Evolutionary conservation across 2,113 vertebrate genomes (phyloP), one percentile per base, ranked within the genome.

Genomic region (Pelecanus crispus): DNA sequence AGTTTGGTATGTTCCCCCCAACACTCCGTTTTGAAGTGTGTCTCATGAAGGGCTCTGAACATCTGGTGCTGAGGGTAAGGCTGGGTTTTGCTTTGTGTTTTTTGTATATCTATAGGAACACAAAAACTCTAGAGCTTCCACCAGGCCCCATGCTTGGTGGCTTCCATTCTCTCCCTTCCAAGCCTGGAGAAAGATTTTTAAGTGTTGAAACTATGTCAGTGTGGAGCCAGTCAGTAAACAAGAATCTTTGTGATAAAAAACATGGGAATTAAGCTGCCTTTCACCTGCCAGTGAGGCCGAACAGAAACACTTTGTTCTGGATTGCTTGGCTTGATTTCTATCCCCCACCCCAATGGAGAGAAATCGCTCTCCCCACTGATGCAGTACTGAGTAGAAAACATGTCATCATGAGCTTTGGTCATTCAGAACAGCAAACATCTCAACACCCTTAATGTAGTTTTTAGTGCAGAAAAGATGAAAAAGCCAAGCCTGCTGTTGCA

Each of bases 261-360:
- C 77, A 82, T n/a, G 86, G 81, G 67, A 92, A 95, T 5, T 9
- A 70, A 94, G 66, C 86, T 93, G 88, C 77, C 58, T 81, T 89
- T 88, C 75, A 96, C 92, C 94, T 95, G 93, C 61, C 79, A 82
- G 75, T 9, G 49, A 92, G 72, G 72, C 47, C 83, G 59, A 88
- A 94, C 70, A 95, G 84, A 82, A 94, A 72, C 78, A 91, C 73
- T 91, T 71, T 81, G 67, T 59, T 88, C 82, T 86, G 86, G 47
- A 71, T 34, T 70, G 82, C 72, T 71, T 91, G 84, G 91, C 73
- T 73, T 66, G 38, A 58, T 66, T 91, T 86, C 71, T 58, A 86
- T 18, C 49, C 28, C 38, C 52, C 0, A 0, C 18, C 85, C 26
- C n/a, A 40, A 0, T 2, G 40, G 31, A 73, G 32, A 86, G 83